These are phyloP conservation scores for Lathronympha strigana DNA, from an alignment of 2,888 invertebrate species.

Conservation along the genomic window DNA sequence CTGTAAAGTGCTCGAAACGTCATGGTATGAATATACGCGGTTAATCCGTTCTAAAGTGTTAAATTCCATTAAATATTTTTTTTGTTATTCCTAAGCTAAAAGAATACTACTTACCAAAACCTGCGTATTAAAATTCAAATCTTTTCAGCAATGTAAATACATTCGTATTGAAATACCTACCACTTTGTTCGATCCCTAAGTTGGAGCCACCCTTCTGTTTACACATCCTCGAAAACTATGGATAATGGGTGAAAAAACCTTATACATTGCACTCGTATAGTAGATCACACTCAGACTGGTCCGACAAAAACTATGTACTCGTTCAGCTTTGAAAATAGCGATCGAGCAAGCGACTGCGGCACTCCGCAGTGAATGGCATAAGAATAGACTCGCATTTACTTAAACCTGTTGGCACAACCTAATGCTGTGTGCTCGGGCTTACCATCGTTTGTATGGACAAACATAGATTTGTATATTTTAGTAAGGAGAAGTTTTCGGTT, in stretches of 20 bases:
- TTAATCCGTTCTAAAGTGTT: too few relatives aligned
- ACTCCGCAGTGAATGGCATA: constrained; percentile 4
- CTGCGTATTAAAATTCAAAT: background rate
- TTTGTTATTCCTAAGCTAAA: too few relatives aligned
- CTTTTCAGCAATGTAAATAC: too few relatives aligned
- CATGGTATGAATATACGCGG: too few relatives aligned
- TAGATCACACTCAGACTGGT: background rate
- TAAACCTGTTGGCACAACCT: background rate
- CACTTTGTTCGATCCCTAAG: background rate
- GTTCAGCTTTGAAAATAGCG: background rate
- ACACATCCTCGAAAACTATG: too few relatives aligned
- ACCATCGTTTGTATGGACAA: background rate
- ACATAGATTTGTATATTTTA: background rate
- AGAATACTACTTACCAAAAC: background rate
- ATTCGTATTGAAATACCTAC: too few relatives aligned
- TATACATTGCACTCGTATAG: background rate
- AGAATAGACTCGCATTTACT: background rate
- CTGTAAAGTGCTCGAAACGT: too few relatives aligned
- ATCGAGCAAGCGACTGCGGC: background rate
- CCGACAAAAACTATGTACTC: background rate
- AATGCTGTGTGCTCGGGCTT: background rate
- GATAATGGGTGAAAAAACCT: too few relatives aligned
- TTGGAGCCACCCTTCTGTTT: too few relatives aligned
- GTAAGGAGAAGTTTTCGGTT: background rate
- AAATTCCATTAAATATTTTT: too few relatives aligned